phyloP scores from a whole-genome alignment of 2,797 vertebrate genomes.

The Lacerta viridis region DNA sequence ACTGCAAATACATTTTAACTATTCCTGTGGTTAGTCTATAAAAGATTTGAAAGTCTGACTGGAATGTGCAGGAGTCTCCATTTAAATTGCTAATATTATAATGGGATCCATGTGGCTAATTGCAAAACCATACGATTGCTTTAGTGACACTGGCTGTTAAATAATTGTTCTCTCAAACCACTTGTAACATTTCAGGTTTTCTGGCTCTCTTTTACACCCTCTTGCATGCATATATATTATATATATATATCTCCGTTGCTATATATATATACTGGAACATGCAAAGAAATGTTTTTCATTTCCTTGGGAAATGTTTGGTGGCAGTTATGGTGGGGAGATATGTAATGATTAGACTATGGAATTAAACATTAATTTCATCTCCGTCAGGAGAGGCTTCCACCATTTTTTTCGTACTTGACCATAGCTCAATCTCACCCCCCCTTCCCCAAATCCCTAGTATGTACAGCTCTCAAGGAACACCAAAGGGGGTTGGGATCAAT shows the following conservation, averaged over 20 bases:
- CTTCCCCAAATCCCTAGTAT: too few species aligned
- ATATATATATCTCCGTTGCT: too few species aligned
- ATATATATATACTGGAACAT: too few species aligned
- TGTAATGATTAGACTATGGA: background rate
- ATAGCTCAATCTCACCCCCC: background rate
- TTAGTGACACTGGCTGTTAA: constrained; percentile 25
- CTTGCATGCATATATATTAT: constrained; percentile 14
- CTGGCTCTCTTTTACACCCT: background rate
- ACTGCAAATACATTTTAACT: constrained; percentile 47
- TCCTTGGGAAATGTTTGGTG: background rate
- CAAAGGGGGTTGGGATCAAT: too few species aligned
- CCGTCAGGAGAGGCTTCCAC: background rate
- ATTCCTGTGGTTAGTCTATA: constrained; percentile 51
- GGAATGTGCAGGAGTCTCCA: background rate
- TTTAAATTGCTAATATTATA: constrained; percentile 20
- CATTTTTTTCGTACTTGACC: background rate
- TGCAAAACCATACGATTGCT: background rate
- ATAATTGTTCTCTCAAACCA: background rate
- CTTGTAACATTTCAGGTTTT: constrained; percentile 19
- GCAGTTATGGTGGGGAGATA: background rate
- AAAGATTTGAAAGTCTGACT: constrained; percentile 37
- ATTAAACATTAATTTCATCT: background rate
- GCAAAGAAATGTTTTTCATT: constrained; percentile 33
- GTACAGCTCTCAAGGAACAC: background rate
- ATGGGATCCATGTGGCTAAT: constrained; percentile 43